phyloP scores from a whole-genome alignment of 2,113 vertebrate species.

The Crotophaga sulcirostris region DNA sequence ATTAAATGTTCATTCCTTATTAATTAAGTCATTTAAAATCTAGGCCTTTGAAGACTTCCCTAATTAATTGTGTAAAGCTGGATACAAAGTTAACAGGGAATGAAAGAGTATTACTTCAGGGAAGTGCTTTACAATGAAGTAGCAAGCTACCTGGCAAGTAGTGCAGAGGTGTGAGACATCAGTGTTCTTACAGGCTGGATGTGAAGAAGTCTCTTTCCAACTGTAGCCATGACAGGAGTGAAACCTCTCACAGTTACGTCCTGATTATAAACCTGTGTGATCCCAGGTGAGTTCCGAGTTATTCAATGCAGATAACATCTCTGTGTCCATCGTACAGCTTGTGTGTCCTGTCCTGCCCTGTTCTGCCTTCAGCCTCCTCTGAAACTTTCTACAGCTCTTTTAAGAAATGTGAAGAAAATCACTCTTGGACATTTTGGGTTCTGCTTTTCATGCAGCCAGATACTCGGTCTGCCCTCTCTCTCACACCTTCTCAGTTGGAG shows the following conservation, averaged over 20 bases:
- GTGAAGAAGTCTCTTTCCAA: neutral
- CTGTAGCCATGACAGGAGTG: neutral
- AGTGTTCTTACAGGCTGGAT: neutral
- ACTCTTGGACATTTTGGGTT: neutral
- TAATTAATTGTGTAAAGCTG: conserved; percentile 78
- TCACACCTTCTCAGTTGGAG: neutral
- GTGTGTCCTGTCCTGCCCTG: neutral
- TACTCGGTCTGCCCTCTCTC: neutral
- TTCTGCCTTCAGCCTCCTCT: neutral
- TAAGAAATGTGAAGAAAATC: neutral
- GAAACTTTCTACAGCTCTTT: neutral
- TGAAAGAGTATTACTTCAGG: conserved; percentile 48
- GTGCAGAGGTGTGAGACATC: neutral
- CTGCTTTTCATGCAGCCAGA: neutral
- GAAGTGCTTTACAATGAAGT: conserved; percentile 3
- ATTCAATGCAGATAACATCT: neutral
- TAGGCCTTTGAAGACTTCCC: conserved; percentile 68
- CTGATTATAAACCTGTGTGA: neutral
- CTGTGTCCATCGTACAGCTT: accelerated
- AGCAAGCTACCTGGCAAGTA: neutral
- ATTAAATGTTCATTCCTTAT: conserved; percentile 77
- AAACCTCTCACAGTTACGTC: neutral
- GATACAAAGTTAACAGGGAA: conserved; percentile 70
- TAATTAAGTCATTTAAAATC: conserved; percentile 77
- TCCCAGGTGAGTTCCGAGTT: neutral